These are phyloP conservation scores for Girardinus metallicus DNA, from an alignment of 2,797 vertebrate species.

Conservation along the genomic window DNA sequence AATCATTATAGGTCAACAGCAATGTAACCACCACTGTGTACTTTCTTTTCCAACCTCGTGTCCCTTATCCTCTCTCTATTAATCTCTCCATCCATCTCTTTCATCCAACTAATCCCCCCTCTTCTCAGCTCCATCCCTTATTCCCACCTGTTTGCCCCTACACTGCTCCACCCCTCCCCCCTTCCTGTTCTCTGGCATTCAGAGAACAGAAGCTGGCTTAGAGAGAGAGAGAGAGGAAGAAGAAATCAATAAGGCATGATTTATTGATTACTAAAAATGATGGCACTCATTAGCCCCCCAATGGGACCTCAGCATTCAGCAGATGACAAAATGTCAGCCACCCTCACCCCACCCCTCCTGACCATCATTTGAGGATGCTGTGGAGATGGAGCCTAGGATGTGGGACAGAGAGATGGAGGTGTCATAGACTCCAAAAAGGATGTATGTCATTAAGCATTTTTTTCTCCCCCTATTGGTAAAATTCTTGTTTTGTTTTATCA, in stretches of 20 bases:
- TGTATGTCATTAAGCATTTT: neutral
- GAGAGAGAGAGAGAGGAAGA: constrained; percentile 57
- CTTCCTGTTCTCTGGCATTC: constrained; percentile 72
- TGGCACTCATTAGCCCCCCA: constrained; percentile 85
- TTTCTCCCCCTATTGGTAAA: neutral
- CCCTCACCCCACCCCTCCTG: constrained; percentile 43
- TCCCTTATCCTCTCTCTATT: constrained; percentile 15
- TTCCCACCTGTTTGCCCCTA: constrained; percentile 4
- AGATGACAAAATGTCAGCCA: constrained; percentile 85
- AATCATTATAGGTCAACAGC: constrained; percentile 12
- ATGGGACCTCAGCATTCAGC: constrained; percentile 81
- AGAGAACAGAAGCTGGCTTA: constrained; percentile 84
- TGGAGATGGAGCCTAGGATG: neutral
- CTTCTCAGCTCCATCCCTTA: neutral
- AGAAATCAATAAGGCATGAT: constrained; percentile 87
- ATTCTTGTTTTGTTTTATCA: neutral
- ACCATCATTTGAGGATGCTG: constrained; percentile 21
- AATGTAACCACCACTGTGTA: neutral
- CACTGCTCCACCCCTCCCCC: neutral
- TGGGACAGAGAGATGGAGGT: neutral
- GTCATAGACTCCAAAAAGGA: neutral
- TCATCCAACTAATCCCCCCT: constrained; percentile 10
- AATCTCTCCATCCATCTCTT: constrained; percentile 4
- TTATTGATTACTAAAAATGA: constrained; percentile 88
- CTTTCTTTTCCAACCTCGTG: constrained; percentile 16